Evolutionary conservation across 2,113 vertebrate species (phyloP), one percentile per base, ranked within the genome.

Genomic region (Vombatus ursinus): DNA sequence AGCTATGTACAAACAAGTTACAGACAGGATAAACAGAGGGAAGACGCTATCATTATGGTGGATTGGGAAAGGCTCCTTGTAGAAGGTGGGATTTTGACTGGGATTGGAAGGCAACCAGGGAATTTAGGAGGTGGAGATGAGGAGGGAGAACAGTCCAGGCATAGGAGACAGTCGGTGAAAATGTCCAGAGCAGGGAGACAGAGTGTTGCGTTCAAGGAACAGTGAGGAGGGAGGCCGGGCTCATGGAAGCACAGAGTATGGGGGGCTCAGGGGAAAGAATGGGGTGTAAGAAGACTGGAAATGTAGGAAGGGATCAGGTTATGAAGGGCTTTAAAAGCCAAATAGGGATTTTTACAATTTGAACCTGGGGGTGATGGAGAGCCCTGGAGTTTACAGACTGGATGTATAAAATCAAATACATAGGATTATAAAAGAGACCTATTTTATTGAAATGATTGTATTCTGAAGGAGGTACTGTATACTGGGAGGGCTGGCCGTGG

Each of bases 391-490:
- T 68, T 37, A 54, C 24, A 68, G 61, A 68, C 3, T 68, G 37
- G 31, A 68, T 68, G 31, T 68, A 16, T 31, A 68, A 31, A 61
- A 57, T 54, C 8, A 68, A 68, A 68, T 37, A 68, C 12, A 68
- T 31, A 68, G 61, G 61, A 68, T 68, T 37, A 68, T 31, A 68
- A 68, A 68, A 31, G 28, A 68, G 11, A 68, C 31, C 61, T n/a
- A n/a, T n/a, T 77, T 14, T 19, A 77, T n/a, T 77, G 61, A 77
- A 77, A 77, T 19, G 37, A 77, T 16, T n/a, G 12, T 77, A 77
- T 77, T 37, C 77, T 90, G 52, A 48, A 92, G 26, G 90, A 94
- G 44, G 54, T 51, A 92, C 90, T 95, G 92, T 91, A 90, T 89
- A 96, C 50, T 0, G 31, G 61, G 92, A 96, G 90, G 84, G 53